Conservation (phyloP, 2,797 vertebrate species). For the Hypotaenidia philippensis region DNA sequence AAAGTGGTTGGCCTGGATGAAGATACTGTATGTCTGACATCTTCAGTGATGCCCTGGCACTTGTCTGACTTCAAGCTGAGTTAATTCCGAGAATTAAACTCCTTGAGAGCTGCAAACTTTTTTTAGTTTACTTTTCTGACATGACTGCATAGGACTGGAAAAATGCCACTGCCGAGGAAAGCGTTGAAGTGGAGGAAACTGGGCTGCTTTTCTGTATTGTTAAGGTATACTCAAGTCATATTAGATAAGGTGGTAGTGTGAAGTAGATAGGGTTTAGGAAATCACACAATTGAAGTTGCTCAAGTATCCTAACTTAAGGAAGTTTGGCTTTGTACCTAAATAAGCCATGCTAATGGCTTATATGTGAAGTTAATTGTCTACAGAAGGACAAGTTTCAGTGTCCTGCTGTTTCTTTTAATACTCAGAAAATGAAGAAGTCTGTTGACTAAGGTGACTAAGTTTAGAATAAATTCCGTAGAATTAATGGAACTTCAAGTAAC, state of each 20-base stretch:
- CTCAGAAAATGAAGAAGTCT: background rate
- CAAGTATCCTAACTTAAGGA: background rate
- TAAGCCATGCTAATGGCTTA: background rate
- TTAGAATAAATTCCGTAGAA: background rate
- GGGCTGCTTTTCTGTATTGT: background rate
- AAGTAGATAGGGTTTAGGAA: background rate
- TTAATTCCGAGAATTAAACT: slow-evolving; percentile 3
- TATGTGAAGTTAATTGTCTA: background rate
- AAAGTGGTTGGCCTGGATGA: background rate
- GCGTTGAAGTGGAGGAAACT: background rate
- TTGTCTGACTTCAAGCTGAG: background rate
- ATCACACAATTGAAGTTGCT: background rate
- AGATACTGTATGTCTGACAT: background rate
- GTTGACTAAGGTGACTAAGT: background rate
- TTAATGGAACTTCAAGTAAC: background rate
- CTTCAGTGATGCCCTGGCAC: background rate
- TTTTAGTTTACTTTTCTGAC: background rate
- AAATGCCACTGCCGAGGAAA: background rate
- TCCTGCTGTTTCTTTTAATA: background rate
- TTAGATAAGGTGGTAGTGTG: background rate
- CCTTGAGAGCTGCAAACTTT: background rate
- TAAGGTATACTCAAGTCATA: background rate
- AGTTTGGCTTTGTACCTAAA: background rate
- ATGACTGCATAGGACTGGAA: background rate
- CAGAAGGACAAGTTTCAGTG: background rate